Conservation (phyloP, 2,113 vertebrate genomes). For the Ornithorhynchus anatinus region DNA sequence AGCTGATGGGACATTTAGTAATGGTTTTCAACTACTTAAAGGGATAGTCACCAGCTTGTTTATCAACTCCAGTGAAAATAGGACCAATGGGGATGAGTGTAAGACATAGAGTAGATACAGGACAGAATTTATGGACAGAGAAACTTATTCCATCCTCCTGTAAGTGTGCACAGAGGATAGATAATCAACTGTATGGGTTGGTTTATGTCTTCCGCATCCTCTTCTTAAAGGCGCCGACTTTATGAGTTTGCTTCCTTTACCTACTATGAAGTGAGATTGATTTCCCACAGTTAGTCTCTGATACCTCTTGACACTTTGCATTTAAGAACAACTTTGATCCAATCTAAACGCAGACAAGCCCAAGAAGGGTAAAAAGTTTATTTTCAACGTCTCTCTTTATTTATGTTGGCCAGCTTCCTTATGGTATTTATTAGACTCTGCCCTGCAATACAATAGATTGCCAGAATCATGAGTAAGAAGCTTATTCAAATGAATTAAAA, state of each 20-base stretch:
- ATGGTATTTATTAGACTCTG: conserved; percentile 63
- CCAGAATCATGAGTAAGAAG: conserved; percentile 75
- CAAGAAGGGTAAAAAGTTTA: conserved; percentile 5
- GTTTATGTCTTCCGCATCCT: no score
- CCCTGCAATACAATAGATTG: conserved; percentile 61
- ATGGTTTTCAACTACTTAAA: not conserved
- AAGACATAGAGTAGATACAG: not conserved
- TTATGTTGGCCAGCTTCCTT: conserved; percentile 44
- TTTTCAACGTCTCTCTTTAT: conserved; percentile 47
- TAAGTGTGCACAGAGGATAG: not conserved
- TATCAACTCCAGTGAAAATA: not conserved
- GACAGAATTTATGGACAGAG: not conserved
- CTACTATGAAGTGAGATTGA: conserved; percentile 21
- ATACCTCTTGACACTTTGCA: conserved; percentile 45
- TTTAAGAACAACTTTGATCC: conserved; percentile 16
- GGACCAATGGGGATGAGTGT: not conserved
- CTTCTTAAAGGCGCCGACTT: no score
- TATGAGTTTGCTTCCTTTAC: no score
- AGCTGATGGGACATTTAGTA: not conserved
- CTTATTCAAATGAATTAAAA: conserved; percentile 77
- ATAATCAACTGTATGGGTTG: no score
- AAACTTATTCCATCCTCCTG: not conserved
- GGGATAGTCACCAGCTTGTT: not conserved
- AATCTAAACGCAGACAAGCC: conserved; percentile 16
- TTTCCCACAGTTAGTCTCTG: conserved; percentile 49